Evolutionary conservation across 2,797 vertebrate species (phyloP).

Genomic region (Enteromius paludinosus): DNA sequence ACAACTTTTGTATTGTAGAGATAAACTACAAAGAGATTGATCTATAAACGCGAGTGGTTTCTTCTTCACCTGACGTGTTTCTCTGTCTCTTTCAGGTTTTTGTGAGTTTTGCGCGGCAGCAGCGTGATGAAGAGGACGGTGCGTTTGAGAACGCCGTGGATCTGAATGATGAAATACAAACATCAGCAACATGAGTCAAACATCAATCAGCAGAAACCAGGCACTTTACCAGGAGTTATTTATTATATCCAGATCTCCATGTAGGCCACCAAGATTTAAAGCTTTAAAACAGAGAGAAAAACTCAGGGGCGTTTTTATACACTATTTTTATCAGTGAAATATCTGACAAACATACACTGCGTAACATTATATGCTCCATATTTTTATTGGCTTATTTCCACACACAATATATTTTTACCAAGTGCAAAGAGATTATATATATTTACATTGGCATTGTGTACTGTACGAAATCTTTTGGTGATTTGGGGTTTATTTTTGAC

Average conservation of each 20-base stretch:
- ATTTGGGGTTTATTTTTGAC: background rate
- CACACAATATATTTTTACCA: background rate
- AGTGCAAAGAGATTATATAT: slow-evolving; percentile 1
- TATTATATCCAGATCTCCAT: background rate
- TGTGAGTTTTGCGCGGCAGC: slow-evolving; percentile 79
- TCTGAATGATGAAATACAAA: slow-evolving; percentile 71
- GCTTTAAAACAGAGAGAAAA: slow-evolving; percentile 7
- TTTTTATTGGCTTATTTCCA: background rate
- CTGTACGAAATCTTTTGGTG: background rate
- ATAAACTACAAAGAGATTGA: background rate
- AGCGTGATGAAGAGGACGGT: slow-evolving; percentile 67
- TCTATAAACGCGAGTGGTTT: background rate
- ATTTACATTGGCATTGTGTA: background rate
- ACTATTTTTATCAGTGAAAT: background rate
- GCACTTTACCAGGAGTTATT: background rate
- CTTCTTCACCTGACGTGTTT: background rate
- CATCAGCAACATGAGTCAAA: slow-evolving; percentile 52
- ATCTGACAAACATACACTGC: background rate
- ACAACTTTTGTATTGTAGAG: background rate
- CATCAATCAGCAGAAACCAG: background rate
- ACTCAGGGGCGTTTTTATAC: background rate
- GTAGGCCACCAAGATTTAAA: background rate
- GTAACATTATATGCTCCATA: background rate
- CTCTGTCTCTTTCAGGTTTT: slow-evolving; percentile 73
- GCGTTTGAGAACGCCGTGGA: slow-evolving; percentile 71